Evolutionary conservation across 2,113 vertebrate species (phyloP), one percentile per base, ranked within the genome.

Genomic region (Scomber japonicus): DNA sequence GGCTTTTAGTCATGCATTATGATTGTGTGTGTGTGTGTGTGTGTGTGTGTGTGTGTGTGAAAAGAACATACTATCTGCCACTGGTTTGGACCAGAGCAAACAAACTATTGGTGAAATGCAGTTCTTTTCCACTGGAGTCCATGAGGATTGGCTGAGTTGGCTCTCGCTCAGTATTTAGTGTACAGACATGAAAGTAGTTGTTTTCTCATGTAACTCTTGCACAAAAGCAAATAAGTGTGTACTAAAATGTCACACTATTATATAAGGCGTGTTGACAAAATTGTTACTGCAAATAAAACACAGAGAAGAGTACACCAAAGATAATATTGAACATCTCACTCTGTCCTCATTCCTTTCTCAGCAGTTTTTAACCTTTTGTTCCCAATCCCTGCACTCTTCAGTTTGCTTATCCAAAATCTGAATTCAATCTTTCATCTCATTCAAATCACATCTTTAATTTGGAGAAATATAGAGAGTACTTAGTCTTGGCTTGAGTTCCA

Each of bases 391-490:
- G 27, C 8, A 16, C n/a, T 8, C 8, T 40, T 72, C 1, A 57
- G 40, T 72, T 67, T 68, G 21, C 62, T 82, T 69, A 59, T 60
- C 27, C 49, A 62, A 27, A 27, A 51, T 79, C 79, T 88, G 67
- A 69, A 54, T 14, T 80, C 48, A 61, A 73, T 76, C 82, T 84
- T 75, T 86, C 86, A 81, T 82, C 74, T 83, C 73, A n/a, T 57
- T 83, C 24, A 61, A 57, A 71, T 71, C 12, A 3, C 75, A 78
- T 63, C 53, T 84, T 72, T 80, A 71, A 74, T 84, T 86, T 79
- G 40, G 56, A 84, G 21, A 65, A 71, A 78, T 71, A 71, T 1
- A 30, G 59, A 71, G 85, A 74, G 84, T 81, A 81, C 88, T 88
- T 75, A 19, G 70, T 73, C 19, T 80, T 85, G 48, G 84, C 84